Base-by-base conservation (phyloP, 2,888 invertebrate species). In the Noctua janthe region DNA sequence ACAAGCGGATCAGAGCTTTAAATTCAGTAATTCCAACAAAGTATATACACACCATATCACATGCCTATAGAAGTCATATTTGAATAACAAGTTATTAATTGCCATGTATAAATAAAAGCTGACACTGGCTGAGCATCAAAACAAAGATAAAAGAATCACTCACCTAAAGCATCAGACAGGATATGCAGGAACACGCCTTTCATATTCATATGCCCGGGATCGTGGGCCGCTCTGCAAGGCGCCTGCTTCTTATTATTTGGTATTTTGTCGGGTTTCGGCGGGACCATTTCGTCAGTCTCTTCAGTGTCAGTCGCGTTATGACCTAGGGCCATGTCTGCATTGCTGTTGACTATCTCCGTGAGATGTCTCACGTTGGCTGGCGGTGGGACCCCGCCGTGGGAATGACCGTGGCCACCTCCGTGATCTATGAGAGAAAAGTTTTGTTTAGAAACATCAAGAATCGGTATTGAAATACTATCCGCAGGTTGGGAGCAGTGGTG, bases 121-220 rank as follows among this genome's bases (percentile, higher is more conserved):
- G 51, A 43, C 15, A n/a, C 39, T 23, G 29, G 29, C 23, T 20
- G 15, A 75, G 29, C 43, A 80, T 39, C 5, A 70, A 71, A 35
- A 47, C 59, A 80, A 64, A 76, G 43, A 56, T 23, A n/a, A 59
- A 59, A 83, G 10, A 70, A 80, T 76, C 39, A 94, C 96, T 97
- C 93, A 95, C 99, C 99, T 72, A 99, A 97, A 39, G 99, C 99
- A 97, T 99, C 99, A 72, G 99, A 99, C 62, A 99, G 96, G 8
- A 99, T 98, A 94, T 99, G 99, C 77, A 99, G 97, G 95, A 99
- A 99, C n/a, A 99, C 99, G n/a, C 99, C 99, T 77, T 99, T 98
- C 99, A 99, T 99, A 94, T 99, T 99, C 98, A 99, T 98, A 94
- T 99, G 99, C 5, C 98, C 98, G 0, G 98, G 97, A 92, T 98